Percentiles rank a stretch among this genome's conserved stretches.
phyloP scores from a whole-genome alignment of 2,797 vertebrate species.

The Tenualosa thibaudeaui region DNA sequence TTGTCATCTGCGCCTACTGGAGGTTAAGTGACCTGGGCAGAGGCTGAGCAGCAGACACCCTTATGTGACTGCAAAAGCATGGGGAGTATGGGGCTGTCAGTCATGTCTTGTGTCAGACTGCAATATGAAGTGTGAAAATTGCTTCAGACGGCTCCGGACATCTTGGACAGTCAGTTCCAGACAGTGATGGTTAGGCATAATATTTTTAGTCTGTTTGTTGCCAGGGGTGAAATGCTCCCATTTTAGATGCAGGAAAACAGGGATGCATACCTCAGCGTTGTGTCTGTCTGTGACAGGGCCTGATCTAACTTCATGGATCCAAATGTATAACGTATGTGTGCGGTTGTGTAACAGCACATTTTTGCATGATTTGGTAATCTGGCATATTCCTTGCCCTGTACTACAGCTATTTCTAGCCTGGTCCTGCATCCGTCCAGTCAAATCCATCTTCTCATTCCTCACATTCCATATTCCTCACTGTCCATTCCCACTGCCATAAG shows the following conservation, averaged over 20 bases:
- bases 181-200: background rate
- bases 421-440: background rate
- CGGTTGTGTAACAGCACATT: background rate
- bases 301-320: background rate
- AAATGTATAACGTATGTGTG: background rate
- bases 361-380: background rate
- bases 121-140: background rate
- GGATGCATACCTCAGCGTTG: background rate
- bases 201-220: background rate
- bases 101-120: slow-evolving; percentile 19
- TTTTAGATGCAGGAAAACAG: background rate
- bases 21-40: background rate
- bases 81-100: slow-evolving; percentile 8
- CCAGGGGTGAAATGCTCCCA: background rate
- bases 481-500: background rate
- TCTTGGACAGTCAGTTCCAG: background rate
- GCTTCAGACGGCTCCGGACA: background rate
- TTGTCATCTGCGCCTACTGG: background rate
- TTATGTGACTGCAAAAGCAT: slow-evolving; percentile 28
- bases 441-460: background rate
- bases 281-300: background rate
- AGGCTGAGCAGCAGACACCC: slow-evolving; percentile 20
- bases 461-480: background rate
- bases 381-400: background rate
- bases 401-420: background rate